These are phyloP conservation scores for Anastrepha ludens DNA, from an alignment of 1,140 invertebrate genomes.

Conservation along the genomic window DNA sequence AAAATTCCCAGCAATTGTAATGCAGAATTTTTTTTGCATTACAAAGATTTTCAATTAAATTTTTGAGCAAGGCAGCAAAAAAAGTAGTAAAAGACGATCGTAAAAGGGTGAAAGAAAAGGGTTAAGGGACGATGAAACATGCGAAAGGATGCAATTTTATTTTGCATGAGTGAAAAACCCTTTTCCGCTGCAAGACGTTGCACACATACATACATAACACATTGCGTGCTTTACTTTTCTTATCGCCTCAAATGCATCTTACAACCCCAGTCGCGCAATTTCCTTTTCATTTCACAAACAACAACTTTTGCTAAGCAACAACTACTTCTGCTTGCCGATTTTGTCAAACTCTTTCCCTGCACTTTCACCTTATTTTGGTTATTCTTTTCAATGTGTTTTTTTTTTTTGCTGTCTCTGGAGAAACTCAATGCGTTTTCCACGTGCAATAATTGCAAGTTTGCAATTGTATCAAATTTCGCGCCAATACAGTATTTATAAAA, in stretches of 20 bases:
- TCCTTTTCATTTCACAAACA: neutral
- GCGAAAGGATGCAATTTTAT: conserved; percentile 39
- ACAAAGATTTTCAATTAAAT: conserved; percentile 48
- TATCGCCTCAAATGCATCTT: neutral
- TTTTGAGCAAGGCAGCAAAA: conserved; percentile 10
- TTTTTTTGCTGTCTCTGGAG: conserved; percentile 26
- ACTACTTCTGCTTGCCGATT: neutral
- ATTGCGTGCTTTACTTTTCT: neutral
- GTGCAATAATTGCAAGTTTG: neutral
- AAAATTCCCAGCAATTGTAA: conserved; percentile 44
- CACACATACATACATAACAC: neutral
- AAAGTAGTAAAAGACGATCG: neutral
- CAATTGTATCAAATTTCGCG: conserved; percentile 31
- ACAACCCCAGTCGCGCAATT: conserved; percentile 2
- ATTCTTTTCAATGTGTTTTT: conserved; percentile 1
- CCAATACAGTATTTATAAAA: conserved; percentile 11
- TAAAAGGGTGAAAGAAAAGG: neutral
- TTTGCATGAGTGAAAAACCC: conserved; percentile 41
- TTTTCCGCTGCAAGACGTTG: neutral
- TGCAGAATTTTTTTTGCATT: conserved; percentile 52
- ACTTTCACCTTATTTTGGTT: conserved; percentile 44
- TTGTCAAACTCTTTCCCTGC: conserved; percentile 30
- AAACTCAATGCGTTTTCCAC: conserved; percentile 13
- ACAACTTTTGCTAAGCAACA: neutral
- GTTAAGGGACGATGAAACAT: conserved; percentile 12